Conservation (phyloP, 2,888 invertebrate genomes). For the Tenthredo livida region DNA sequence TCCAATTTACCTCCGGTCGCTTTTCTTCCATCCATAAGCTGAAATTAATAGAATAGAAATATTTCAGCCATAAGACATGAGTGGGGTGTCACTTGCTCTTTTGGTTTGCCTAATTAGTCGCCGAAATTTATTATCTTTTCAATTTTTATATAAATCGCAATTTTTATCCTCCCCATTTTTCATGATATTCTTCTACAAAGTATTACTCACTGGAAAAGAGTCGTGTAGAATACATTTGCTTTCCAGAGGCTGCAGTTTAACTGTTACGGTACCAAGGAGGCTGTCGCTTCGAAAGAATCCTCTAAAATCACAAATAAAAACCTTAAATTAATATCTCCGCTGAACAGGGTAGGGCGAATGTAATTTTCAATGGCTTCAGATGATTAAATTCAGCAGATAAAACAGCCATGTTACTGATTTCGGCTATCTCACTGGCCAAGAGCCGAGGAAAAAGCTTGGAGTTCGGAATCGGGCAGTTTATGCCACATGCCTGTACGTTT, state of each 20-base stretch:
- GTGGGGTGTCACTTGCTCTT: slow-evolving; percentile 11
- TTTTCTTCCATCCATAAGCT: slow-evolving; percentile 95
- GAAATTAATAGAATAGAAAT: slow-evolving; percentile 67
- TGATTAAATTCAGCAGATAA: background rate
- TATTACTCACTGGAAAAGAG: slow-evolving; percentile 90
- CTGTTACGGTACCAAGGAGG: slow-evolving; percentile 88
- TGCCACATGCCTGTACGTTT: background rate
- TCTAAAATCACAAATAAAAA: slow-evolving; percentile 83
- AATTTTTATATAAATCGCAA: background rate
- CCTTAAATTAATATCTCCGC: background rate
- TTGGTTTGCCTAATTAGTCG: background rate
- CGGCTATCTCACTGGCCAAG: background rate
- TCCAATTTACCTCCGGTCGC: slow-evolving; percentile 94
- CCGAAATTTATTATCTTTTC: background rate
- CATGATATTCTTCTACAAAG: background rate
- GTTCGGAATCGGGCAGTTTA: background rate
- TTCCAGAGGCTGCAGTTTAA: slow-evolving; percentile 95
- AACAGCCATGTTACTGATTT: background rate
- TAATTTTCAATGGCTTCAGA: background rate
- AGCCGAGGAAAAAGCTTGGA: slow-evolving; percentile 12
- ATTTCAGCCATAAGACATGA: slow-evolving; percentile 39
- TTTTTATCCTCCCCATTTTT: background rate
- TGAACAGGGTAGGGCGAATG: slow-evolving; percentile 40
- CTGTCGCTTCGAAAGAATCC: slow-evolving; percentile 96
- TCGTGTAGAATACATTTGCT: slow-evolving; percentile 94